These are phyloP conservation scores for Meloidogyne exigua DNA, from an alignment of 1,140 invertebrate species.

Conservation along the genomic window DNA sequence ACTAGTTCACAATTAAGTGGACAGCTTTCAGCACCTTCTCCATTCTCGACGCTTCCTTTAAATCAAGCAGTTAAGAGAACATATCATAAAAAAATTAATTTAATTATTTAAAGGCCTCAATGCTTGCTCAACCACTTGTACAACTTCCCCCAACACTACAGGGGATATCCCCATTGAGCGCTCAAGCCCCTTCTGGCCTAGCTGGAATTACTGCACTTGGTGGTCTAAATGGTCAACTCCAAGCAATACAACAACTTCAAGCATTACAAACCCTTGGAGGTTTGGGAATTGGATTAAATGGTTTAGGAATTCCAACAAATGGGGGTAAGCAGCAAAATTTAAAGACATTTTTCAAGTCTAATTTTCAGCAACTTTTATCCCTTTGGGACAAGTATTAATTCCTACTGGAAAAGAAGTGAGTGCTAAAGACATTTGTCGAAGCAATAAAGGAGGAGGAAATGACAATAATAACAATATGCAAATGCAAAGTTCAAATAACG, in stretches of 20 bases:
- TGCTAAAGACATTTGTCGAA: slow-evolving; percentile 19
- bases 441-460: slow-evolving; percentile 4
- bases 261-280: slow-evolving; percentile 7
- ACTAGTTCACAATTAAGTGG: slow-evolving; percentile 4
- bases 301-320: neutral
- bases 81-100: too few relatives aligned
- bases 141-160: neutral
- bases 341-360: neutral
- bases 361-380: slow-evolving; percentile 27
- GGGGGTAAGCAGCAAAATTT: neutral
- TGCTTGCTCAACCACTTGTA: neutral
- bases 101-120: slow-evolving; percentile 6
- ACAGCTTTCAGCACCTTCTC: neutral
- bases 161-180: neutral
- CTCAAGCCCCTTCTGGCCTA: neutral
- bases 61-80: slow-evolving; percentile 18
- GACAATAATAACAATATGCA: neutral
- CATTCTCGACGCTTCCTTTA: neutral
- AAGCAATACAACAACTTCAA: slow-evolving; percentile 25
- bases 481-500: neutral
- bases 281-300: slow-evolving; percentile 6
- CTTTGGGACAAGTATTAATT: slow-evolving; percentile 23
- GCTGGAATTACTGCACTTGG: neutral
- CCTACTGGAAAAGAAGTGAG: slow-evolving; percentile 24
- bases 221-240: slow-evolving; percentile 17